A percentile compares a stretch with the other conserved stretches of the same genome.
Evolutionary conservation across 2,797 vertebrate species (phyloP).

Genomic region (Gambelia wislizenii): DNA sequence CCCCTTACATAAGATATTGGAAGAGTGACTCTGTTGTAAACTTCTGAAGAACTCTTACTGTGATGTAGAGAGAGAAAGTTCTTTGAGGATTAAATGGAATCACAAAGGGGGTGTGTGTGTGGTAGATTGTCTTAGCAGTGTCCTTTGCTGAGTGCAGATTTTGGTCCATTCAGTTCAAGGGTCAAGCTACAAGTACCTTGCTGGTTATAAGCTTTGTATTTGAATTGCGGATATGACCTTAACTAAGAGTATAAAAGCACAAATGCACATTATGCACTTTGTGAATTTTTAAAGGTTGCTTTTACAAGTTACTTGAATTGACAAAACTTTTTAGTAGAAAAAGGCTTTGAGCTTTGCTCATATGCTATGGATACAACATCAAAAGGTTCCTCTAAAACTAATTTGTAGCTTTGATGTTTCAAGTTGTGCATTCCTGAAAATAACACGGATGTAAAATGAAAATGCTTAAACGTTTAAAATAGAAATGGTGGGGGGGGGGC

Average conservation of each 20-base stretch:
- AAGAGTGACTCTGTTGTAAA: background rate
- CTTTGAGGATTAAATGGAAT: background rate
- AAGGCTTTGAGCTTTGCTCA: slow-evolving; percentile 67
- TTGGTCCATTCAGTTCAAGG: background rate
- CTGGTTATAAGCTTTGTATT: slow-evolving; percentile 41
- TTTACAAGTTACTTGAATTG: slow-evolving; percentile 67
- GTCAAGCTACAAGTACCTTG: slow-evolving; percentile 16
- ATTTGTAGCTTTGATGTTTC: slow-evolving; percentile 73
- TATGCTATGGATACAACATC: slow-evolving; percentile 66
- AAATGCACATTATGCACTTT: slow-evolving; percentile 67
- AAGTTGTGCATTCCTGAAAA: slow-evolving; percentile 64
- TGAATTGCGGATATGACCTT: slow-evolving; percentile 61
- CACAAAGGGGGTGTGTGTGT: background rate
- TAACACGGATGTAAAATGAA: slow-evolving; percentile 66
- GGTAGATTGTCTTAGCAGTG: background rate
- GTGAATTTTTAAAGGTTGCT: slow-evolving; percentile 60
- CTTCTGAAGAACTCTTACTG: background rate
- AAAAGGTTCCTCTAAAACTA: slow-evolving; percentile 73
- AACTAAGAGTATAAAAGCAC: slow-evolving; percentile 45
- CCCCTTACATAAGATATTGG: background rate
- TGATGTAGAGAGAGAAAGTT: background rate
- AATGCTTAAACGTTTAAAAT: slow-evolving; percentile 55
- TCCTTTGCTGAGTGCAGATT: background rate
- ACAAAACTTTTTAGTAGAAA: slow-evolving; percentile 70
- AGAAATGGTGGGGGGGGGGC: background rate